These are phyloP conservation scores for Thamnophis sirtalis DNA, from an alignment of 2,113 vertebrate species.

Conservation along the genomic window DNA sequence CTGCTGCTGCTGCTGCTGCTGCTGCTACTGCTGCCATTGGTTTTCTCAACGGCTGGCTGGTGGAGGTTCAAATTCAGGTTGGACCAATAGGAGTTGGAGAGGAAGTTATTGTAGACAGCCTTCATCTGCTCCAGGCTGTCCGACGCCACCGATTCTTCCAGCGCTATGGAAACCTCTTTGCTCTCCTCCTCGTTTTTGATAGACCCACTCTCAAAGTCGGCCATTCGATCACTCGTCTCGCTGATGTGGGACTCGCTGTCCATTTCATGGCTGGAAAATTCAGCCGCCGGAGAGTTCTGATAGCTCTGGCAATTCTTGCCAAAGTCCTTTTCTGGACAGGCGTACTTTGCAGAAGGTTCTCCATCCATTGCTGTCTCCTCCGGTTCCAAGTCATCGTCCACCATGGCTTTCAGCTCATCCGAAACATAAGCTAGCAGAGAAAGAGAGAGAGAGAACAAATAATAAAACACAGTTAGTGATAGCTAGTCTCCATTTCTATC, in stretches of 20 bases:
- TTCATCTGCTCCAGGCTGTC: slow-evolving; percentile 99
- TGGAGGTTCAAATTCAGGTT: slow-evolving; percentile 88
- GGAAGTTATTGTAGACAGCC: slow-evolving; percentile 96
- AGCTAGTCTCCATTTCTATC: slow-evolving; percentile 21
- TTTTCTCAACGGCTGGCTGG: slow-evolving; percentile 82
- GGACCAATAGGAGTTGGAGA: slow-evolving; percentile 99
- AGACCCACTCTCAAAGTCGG: slow-evolving; percentile 91
- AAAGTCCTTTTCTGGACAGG: slow-evolving; percentile 88
- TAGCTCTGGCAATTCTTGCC: slow-evolving; percentile 82
- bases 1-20: slow-evolving; percentile 95
- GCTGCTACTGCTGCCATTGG: slow-evolving; percentile 87
- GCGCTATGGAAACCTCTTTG: slow-evolving; percentile 78
- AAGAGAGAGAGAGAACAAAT: slow-evolving; percentile 12
- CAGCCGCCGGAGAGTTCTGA: slow-evolving; percentile 88
- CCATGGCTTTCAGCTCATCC: slow-evolving; percentile 89
- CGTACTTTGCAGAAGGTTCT: slow-evolving; percentile 85
- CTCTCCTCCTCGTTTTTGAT: slow-evolving; percentile 92
- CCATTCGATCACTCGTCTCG: slow-evolving; percentile 95
- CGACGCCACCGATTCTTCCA: slow-evolving; percentile 78
- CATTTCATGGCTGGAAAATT: slow-evolving; percentile 95
- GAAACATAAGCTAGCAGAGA: slow-evolving; percentile 85
- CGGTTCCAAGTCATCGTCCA: slow-evolving; percentile 85
- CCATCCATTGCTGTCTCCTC: slow-evolving; percentile 85
- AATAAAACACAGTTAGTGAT: slow-evolving; percentile 56
- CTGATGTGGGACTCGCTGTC: slow-evolving; percentile 98